Base-by-base conservation (phyloP, 92 coral and sea anemone species). In the Blastomussa wellsi region DNA sequence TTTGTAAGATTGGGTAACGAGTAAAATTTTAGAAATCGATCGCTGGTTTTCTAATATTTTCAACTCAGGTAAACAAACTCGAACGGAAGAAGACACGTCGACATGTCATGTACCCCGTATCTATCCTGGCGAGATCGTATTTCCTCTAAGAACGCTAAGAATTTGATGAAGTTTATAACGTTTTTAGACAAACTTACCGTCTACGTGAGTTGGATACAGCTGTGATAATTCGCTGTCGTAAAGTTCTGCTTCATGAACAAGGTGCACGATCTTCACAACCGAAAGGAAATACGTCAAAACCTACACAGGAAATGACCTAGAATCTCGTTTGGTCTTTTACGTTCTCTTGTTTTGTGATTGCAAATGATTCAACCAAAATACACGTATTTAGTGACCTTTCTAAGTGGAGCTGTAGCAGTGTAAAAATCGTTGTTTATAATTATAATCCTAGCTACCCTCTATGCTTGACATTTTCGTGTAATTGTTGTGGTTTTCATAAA, bases 271-370 rank as follows among this genome's bases (percentile, higher is more conserved):
- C 68, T 31, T 70, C 49, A 67, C 53, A 26, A 29, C 36, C 77
- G 51, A 74, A 83, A 83, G 87, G 87, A 74, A 74, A 57, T 64
- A 59, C 87, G 87, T 59, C 74, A 82, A 82, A 51, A 68, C 22
- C 35, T 12, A 26, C 19, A 71, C 87, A 83, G 74, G 87, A 83
- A 83, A 83, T 83, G 87, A 75, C 74, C 73, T 53, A 29, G 73
- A 41, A 41, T 52, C 72, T 74, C 39, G 24, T 41, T 55, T 26
- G 39, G 77, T 38, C 51, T 72, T 10, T 3, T 57, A 57, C 62
- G 41, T 79, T 79, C 28, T 19, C 78, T 48, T 82, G 78, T 60
- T 53, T 48, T 20, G 36, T 9, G 29, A 74, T 74, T 73, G 73
- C 74, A 73, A 74, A 74, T 53, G 37, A 72, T 76, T 76, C 29